Evolutionary conservation across 2,113 vertebrate genomes (phyloP), one percentile per base, ranked within the genome.

Genomic region (Myodes glareolus): DNA sequence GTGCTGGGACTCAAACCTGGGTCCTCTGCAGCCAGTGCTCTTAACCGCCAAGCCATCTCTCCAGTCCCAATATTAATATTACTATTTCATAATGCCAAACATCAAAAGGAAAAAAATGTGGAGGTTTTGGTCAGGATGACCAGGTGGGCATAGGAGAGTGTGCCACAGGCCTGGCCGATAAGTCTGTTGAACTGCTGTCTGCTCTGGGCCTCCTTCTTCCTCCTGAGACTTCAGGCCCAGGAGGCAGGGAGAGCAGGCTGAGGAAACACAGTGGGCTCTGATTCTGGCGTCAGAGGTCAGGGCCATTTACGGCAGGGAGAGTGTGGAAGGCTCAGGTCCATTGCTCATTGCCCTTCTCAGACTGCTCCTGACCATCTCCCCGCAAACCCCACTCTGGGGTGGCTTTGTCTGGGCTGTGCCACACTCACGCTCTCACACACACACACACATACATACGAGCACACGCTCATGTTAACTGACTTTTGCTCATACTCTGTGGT

Each of bases 391-490:
- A 50, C 67, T n/a, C 87, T 58, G 33, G 50, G 87, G n/a, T 50
- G 65, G 45, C 36, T 52, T 47, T 77, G 39, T 33, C 72, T 63
- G 27, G 6, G 58, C 42, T 45, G 73, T 65, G 42, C 42, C 0
- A 25, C 23, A 8, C 84, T 9, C 0, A 12, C 52, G 3, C 21
- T 0, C 16, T 0, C 61, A 27, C 61, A 63, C 61, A 67, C 50
- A 36, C 68, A 19, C 68, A 19, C 77, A 36, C 52, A 39, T 11
- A 25, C 0, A 0, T 0, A 88, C 4, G 0, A 0, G 8, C 52
- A 5, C 27, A 2, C 4, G 3, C 75, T 36, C 68, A n/a, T 58
- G 58, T 58, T 21, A 58, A 21, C 77, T 33, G 63, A 67, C 63
- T 67, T 8, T 3, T 36, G 84, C 67, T 55, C 67, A 52, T 2